Evolutionary conservation across 2,113 vertebrate species (phyloP).

Genomic region (Macroglossus sobrinus): DNA sequence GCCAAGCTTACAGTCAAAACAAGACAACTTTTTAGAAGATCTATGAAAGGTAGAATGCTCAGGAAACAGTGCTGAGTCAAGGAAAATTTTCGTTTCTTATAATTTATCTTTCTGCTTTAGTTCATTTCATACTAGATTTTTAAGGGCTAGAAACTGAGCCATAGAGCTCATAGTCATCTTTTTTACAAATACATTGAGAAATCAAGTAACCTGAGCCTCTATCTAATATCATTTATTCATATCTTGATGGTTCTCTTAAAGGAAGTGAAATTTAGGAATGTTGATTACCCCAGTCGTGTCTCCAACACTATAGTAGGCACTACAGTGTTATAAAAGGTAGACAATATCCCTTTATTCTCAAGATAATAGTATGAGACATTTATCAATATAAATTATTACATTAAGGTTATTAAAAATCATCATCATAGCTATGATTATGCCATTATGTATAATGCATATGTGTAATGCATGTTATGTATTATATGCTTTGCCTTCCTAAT

Average conservation of each 20-base stretch:
- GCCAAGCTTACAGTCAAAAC: neutral
- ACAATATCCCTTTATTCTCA: neutral
- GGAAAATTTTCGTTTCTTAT: neutral
- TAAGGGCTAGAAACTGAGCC: neutral
- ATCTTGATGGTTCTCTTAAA: neutral
- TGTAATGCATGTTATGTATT: neutral
- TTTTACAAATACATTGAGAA: neutral
- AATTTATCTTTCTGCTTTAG: neutral
- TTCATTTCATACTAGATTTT: neutral
- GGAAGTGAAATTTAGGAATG: neutral
- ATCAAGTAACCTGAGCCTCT: neutral
- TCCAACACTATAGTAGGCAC: neutral
- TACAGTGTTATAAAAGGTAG: neutral
- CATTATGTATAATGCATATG: neutral
- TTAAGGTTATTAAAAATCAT: neutral
- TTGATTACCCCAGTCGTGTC: neutral
- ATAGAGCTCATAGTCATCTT: neutral
- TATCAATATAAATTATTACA: neutral
- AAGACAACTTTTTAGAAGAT: neutral
- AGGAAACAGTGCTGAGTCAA: constrained; percentile 33
- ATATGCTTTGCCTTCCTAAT: neutral
- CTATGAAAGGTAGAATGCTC: neutral
- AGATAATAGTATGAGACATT: neutral
- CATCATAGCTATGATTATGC: neutral
- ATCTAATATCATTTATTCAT: neutral